Evolutionary conservation across 2,797 vertebrate genomes (phyloP).

Genomic region (Mionectes olivaceus): DNA sequence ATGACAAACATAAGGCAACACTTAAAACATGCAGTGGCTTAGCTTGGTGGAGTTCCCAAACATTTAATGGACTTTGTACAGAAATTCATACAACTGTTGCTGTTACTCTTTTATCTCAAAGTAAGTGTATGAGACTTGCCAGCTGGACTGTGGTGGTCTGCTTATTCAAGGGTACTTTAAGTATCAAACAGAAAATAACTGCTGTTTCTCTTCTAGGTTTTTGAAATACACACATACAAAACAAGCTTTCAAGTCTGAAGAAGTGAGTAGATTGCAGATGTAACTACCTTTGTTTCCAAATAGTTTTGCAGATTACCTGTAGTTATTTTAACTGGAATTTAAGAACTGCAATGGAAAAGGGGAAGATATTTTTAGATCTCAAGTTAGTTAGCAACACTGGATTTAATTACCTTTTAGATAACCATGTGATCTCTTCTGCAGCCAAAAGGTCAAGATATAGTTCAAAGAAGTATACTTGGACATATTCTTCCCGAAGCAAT

Average conservation of each 20-base stretch:
- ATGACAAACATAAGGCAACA: neutral
- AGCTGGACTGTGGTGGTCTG: neutral
- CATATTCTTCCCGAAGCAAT: constrained; percentile 96
- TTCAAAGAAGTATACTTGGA: constrained; percentile 96
- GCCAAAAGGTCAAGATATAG: constrained; percentile 94
- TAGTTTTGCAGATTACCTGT: neutral
- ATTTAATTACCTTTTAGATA: neutral
- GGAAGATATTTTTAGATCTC: neutral
- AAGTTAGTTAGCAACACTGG: neutral
- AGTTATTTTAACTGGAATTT: neutral
- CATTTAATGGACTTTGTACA: neutral
- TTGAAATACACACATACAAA: constrained; percentile 97
- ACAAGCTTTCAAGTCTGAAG: constrained; percentile 98
- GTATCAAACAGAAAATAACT: neutral
- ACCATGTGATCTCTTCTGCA: constrained; percentile 63
- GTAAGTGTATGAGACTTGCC: neutral
- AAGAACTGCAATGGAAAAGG: neutral
- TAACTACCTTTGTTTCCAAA: neutral
- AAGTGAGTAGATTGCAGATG: constrained; percentile 82
- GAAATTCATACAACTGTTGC: neutral
- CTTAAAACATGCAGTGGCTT: neutral
- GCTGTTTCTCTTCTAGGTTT: constrained; percentile 83
- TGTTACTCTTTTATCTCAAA: neutral
- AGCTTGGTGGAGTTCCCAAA: neutral
- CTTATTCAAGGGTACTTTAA: neutral